These are phyloP conservation scores for Neodon shergylaensis DNA, from an alignment of 2,113 vertebrate genomes.

Conservation along the genomic window DNA sequence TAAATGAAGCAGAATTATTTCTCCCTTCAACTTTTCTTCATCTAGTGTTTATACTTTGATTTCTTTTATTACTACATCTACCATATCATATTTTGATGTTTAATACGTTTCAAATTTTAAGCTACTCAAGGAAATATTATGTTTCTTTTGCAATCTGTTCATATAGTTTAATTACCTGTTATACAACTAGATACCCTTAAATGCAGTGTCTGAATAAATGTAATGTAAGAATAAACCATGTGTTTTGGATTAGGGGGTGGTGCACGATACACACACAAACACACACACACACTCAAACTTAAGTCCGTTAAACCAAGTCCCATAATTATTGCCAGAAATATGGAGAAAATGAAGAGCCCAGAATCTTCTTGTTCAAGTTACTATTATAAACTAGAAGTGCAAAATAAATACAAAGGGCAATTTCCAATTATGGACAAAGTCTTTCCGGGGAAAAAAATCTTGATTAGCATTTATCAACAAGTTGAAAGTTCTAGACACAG, in stretches of 20 bases:
- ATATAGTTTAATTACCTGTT: not conserved
- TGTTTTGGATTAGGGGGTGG: not conserved
- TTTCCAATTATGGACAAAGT: conserved; percentile 14
- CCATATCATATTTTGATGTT: not conserved
- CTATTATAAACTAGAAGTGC: conserved; percentile 20
- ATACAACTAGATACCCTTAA: not conserved
- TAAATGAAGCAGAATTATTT: conserved; percentile 16
- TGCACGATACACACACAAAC: not conserved
- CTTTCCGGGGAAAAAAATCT: conserved; percentile 20
- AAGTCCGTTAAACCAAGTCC: not conserved
- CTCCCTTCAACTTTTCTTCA: conserved; percentile 43
- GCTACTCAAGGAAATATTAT: not conserved
- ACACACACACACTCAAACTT: not conserved
- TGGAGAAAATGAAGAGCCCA: not conserved
- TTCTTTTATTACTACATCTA: conserved; percentile 2
- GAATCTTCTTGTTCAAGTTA: not conserved
- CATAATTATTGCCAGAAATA: not conserved
- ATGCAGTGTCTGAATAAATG: not conserved
- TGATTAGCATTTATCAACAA: conserved; percentile 42
- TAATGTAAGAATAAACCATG: not conserved
- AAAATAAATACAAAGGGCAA: conserved; percentile 13
- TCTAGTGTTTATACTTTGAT: not conserved
- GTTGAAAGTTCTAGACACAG: conserved; percentile 17
- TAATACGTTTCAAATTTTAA: conserved; percentile 22
- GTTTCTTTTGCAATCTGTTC: not conserved